Evolutionary conservation across 1,140 invertebrate genomes (phyloP).

Genomic region (Probaryconus sp.): DNA sequence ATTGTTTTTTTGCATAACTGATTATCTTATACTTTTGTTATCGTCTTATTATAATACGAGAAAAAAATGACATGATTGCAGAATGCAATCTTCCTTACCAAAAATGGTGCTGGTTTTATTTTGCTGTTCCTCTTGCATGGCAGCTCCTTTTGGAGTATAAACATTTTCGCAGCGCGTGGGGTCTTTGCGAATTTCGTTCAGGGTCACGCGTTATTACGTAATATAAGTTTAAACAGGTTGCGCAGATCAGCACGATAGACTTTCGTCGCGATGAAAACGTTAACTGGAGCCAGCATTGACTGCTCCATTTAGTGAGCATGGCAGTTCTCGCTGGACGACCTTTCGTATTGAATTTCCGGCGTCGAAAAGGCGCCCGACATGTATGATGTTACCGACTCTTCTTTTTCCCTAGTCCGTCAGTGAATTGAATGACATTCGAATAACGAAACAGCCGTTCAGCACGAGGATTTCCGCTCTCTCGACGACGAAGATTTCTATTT

Average conservation of each 20-base stretch:
- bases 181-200: slow-evolving; percentile 43
- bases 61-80: too few species aligned
- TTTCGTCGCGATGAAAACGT: slow-evolving; percentile 48
- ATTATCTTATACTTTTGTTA: too few species aligned
- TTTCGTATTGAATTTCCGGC: slow-evolving; percentile 67
- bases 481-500: slow-evolving; percentile 56
- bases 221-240: slow-evolving; percentile 55
- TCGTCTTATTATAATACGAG: too few species aligned
- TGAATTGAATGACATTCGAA: slow-evolving; percentile 49
- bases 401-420: slow-evolving; percentile 37
- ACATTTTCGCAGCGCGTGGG: slow-evolving; percentile 19
- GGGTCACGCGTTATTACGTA: slow-evolving; percentile 33
- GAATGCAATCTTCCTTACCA: too few species aligned
- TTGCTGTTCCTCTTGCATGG: too few species aligned
- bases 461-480: slow-evolving; percentile 59
- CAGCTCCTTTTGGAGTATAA: too few species aligned
- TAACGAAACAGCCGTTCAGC: slow-evolving; percentile 57
- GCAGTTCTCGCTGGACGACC: slow-evolving; percentile 24
- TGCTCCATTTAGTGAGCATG: slow-evolving; percentile 23
- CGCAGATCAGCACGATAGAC: slow-evolving; percentile 46
- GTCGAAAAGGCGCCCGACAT: slow-evolving; percentile 58
- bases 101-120: too few species aligned
- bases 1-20: too few species aligned
- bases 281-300: slow-evolving; percentile 34
- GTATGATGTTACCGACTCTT: slow-evolving; percentile 66